Evolutionary conservation across 2,113 vertebrate genomes (phyloP).

Genomic region (Triplophysa rosa): DNA sequence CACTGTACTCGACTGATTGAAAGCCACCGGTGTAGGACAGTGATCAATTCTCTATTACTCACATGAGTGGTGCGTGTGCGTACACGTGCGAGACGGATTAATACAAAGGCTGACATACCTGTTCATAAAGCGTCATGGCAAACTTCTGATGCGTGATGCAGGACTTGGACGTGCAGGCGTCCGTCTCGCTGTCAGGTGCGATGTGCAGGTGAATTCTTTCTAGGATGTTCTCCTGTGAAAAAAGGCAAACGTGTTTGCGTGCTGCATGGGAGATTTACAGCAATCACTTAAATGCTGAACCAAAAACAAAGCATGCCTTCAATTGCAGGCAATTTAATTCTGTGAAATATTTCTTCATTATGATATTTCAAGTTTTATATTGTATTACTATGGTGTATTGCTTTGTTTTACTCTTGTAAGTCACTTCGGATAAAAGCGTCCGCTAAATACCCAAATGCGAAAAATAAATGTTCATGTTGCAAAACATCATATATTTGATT

Average conservation of each 20-base stretch:
- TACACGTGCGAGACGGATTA: background rate
- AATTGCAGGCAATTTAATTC: background rate
- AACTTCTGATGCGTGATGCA: slow-evolving; percentile 99
- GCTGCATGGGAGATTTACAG: background rate
- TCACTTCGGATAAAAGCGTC: too few relatives aligned
- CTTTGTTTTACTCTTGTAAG: too few relatives aligned
- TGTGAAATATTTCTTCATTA: too few relatives aligned
- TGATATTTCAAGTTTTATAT: too few relatives aligned
- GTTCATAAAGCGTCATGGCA: slow-evolving; percentile 95
- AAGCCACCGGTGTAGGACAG: background rate
- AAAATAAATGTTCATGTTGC: too few relatives aligned
- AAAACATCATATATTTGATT: too few relatives aligned
- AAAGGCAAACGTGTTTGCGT: background rate
- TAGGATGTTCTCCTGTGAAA: slow-evolving; percentile 89
- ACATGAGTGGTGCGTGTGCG: background rate
- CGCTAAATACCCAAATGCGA: too few relatives aligned
- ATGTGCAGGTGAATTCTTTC: slow-evolving; percentile 94
- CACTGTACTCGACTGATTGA: slow-evolving; percentile 12
- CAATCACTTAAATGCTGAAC: too few relatives aligned
- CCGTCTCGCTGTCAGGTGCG: slow-evolving; percentile 84
- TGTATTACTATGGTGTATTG: too few relatives aligned
- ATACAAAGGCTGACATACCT: slow-evolving; percentile 72
- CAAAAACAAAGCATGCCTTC: background rate
- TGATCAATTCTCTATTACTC: slow-evolving; percentile 1
- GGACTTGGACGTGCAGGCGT: slow-evolving; percentile 92